Base-by-base conservation (phyloP, 2,797 vertebrate genomes). In the Otus scops region DNA sequence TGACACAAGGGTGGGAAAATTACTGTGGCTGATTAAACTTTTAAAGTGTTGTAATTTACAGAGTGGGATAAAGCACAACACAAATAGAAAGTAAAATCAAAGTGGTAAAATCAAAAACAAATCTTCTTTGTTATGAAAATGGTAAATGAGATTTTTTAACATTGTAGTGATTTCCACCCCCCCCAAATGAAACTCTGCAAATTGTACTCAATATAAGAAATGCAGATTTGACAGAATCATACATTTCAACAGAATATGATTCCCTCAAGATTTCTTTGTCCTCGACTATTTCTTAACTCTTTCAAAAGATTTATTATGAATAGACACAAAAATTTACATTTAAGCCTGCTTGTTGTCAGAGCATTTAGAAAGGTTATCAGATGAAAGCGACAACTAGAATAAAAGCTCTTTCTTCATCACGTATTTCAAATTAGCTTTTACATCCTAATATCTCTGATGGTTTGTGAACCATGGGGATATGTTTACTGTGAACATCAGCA, bases 341-440 rank as follows among this genome's bases (percentile, higher is more conserved):
- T 83, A 77, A 76, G 20, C 13, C 54, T 67, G 8, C 11, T 47
- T 74, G 14, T 71, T 89, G n/a, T 71, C 41, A 74, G 45, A 85
- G 7, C 19, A 82, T 69, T 93, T 92, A 79, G 56, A 88, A 93
- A 69, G 12, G 11, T 70, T n/a, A 51, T 54, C 19, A 82, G n/a
- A 47, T 24, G 14, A 93, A 89, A 74, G 2, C 59, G 22, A 67
- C 23, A 78, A 61, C 27, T 67, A 70, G 41, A 87, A 90, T 13
- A 83, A 86, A 93, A 79, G 5, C 17, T 67, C 36, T 86, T 92
- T 81, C 71, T 88, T 94, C 57, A 65, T 47, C 30, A 54, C 11
- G 10, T 78, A 63, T 71, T 75, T 88, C 53, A 96, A 75, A 63
- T 50, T 61, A 51, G 13, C 21, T 51, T 82, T 93, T 63, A 74